Evolutionary conservation across 2,888 invertebrate species (phyloP), one percentile per base, ranked within the genome.

Genomic region (Baccha elongata): DNA sequence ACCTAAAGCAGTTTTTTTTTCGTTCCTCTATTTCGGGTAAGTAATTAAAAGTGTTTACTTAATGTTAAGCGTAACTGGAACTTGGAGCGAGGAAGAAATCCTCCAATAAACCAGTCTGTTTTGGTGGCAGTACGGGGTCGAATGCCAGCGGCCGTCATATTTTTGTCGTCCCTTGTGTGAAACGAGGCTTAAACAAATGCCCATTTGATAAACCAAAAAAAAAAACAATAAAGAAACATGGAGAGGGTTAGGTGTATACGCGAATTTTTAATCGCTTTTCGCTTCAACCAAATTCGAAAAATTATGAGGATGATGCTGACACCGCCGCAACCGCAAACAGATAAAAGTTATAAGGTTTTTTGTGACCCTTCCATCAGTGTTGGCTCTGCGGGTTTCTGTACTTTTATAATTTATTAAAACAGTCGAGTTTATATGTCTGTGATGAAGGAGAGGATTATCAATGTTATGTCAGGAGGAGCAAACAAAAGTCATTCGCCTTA

Each of bases 31-130:
- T 53, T 42, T 71, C 35, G 72, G n/a, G 71, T 79, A 79, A 86
- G 86, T 85, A 85, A 86, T 86, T 86, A 86, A 86, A 86, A 85
- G 84, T 86, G 85, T 86, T 86, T 86, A 85, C 85, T 84, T 85
- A 85, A 86, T 85, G 86, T 86, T 86, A 85, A 85, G 84, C 67
- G 67, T 58, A 74, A 55, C 55, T 73, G 46, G 55, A 53, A 35
- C 53, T 73, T 65, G 44, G 55, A 62, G 62, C n/a, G 15, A 72
- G 32, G 21, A 52, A n/a, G 52, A 40, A 50, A 50, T 23, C 4
- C 23, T 23, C 40, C 37, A 42, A 71, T 71, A 35, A 35, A 35
- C 35, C 35, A 35, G 35, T 23, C 23, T n/a, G 23, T 23, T 4
- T 23, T 5, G 23, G 5, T 23, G 23, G 23, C 3, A 3, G 23